Evolutionary conservation across 2,888 invertebrate genomes (phyloP), one percentile per base, ranked within the genome.

Genomic region (Melipona bicolor): DNA sequence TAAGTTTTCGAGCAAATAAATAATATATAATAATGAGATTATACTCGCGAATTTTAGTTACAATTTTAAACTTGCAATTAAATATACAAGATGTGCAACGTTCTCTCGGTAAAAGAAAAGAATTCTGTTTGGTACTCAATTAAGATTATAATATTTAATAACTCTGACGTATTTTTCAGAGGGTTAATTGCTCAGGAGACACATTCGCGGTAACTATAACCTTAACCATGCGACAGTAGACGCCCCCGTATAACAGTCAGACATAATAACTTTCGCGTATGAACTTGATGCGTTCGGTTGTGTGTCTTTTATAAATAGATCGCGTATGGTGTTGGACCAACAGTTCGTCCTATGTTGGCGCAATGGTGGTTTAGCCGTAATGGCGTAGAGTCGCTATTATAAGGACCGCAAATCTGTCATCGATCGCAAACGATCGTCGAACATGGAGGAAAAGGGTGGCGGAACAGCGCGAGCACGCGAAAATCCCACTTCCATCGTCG

Each of bases 351-450:
- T 50, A 32, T 32, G 64, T 43, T 15, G 80, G 59, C 62, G 78
- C 62, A 32, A 32, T 27, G 79, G 79, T 76, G 78, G 81, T 78
- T 75, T 87, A 74, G 73, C 68, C 67, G 52, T 32, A 24, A 24
- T 27, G 27, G 19, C 9, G 78, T 59, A 71, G 50, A 62, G 81
- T 77, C 91, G 91, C 94, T 94, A 93, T 94, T 94, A 93, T 92
- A 93, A 92, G 89, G 92, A 93, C 92, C 92, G 93, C 93, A 93
- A 93, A 93, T 90, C 93, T 94, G 93, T 94, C 94, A 93, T 89
- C 93, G 90, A 91, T 88, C 86, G 88, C 87, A 85, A 90, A 54
- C 86, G 78, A 52, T 78, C 81, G 74, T 65, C 75, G 49, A 73
- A 71, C 68, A 36, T 21, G 62, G 36, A 59, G 69, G 64, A 73